Conservation (phyloP, 2,797 vertebrate genomes). For the Tapera naevia region DNA sequence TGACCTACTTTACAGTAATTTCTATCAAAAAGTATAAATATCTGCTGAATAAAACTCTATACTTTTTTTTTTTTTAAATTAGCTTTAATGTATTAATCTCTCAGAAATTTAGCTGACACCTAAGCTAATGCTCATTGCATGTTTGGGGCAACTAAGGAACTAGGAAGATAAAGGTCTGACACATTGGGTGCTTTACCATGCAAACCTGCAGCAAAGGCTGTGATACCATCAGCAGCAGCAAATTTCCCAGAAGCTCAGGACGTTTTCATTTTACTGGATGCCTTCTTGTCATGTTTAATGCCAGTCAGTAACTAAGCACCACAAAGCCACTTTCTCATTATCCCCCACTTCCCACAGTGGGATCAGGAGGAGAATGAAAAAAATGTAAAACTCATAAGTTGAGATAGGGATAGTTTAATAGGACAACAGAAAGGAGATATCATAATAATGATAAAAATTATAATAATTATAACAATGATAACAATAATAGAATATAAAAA, state of each 20-base stretch:
- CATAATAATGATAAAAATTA: too few relatives aligned
- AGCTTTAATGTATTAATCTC: not conserved
- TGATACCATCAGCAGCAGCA: not conserved
- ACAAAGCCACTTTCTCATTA: too few relatives aligned
- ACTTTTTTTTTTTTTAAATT: not conserved
- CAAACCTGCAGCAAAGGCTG: not conserved
- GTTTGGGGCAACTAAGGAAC: not conserved
- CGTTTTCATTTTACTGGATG: not conserved
- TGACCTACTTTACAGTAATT: not conserved
- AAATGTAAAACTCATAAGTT: too few relatives aligned
- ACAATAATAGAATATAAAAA: too few relatives aligned
- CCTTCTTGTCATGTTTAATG: not conserved
- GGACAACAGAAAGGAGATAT: too few relatives aligned
- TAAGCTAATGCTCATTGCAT: not conserved
- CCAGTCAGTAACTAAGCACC: too few relatives aligned
- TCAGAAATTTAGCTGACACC: not conserved
- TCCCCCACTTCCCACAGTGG: too few relatives aligned
- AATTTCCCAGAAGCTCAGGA: not conserved
- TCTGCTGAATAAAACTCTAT: not conserved
- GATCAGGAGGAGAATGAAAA: too few relatives aligned
- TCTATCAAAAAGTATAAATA: not conserved
- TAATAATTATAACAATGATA: too few relatives aligned
- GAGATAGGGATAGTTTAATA: too few relatives aligned
- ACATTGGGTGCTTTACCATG: rapidly evolving
- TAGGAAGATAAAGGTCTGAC: not conserved